Percentiles rank a stretch among this genome's conserved stretches.
These are phyloP conservation scores for Isoperla grammatica DNA, from an alignment of 2,888 invertebrate species.

Conservation along the genomic window DNA sequence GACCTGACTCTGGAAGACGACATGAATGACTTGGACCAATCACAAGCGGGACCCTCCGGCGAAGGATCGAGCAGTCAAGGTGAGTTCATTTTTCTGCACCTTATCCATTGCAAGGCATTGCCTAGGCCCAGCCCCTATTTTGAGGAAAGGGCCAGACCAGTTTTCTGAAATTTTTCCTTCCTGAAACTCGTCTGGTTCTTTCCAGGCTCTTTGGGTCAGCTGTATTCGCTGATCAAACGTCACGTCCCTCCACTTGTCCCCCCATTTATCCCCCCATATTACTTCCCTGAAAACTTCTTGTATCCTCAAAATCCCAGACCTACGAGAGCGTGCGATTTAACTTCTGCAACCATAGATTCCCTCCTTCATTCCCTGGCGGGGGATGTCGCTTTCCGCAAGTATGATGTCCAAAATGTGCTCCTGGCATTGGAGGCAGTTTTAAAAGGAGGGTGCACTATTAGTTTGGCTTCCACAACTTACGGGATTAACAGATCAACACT, in stretches of 20 bases:
- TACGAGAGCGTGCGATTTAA: slow-evolving; percentile 20
- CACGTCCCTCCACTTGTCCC: slow-evolving; percentile 22
- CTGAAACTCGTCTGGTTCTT: slow-evolving; percentile 26
- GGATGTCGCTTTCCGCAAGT: slow-evolving; percentile 31
- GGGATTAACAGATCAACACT: slow-evolving; percentile 51
- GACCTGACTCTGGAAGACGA: slow-evolving; percentile 62
- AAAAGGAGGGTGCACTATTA: slow-evolving; percentile 48
- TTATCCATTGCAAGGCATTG: no score
- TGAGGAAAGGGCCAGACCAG: no score
- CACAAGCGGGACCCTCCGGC: slow-evolving; percentile 53
- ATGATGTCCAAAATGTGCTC: slow-evolving; percentile 27
- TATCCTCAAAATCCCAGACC: no score
- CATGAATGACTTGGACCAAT: slow-evolving; percentile 56
- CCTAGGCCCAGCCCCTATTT: no score
- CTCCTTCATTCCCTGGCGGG: slow-evolving; percentile 28
- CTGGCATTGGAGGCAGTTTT: slow-evolving; percentile 48
- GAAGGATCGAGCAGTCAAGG: slow-evolving; percentile 38
- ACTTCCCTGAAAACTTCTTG: slow-evolving; percentile 16
- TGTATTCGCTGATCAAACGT: slow-evolving; percentile 31
- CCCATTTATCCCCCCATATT: not conserved
- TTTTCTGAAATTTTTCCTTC: slow-evolving; percentile 16
- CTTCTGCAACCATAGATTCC: slow-evolving; percentile 26
- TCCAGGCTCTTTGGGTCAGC: slow-evolving; percentile 31
- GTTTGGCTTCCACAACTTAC: slow-evolving; percentile 47
- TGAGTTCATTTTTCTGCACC: slow-evolving; percentile 21